Percentiles rank a stretch among this genome's conserved stretches.
These are phyloP conservation scores for Drosophila prostipennis DNA, from an alignment of 2,888 invertebrate genomes.

Conservation along the genomic window DNA sequence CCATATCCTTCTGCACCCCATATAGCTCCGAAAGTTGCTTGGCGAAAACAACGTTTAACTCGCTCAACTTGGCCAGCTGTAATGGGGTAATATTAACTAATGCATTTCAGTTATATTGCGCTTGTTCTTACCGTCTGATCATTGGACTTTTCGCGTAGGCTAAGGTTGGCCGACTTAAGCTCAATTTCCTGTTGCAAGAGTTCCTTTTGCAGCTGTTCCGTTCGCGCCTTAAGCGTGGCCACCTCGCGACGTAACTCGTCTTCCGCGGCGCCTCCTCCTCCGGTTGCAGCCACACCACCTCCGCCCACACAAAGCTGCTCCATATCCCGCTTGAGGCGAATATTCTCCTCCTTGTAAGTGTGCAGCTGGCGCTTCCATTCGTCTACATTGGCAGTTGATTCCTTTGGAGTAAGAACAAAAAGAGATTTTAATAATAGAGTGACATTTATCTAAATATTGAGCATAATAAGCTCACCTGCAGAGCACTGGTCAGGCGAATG, in stretches of 20 bases:
- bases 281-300: conserved; percentile 84
- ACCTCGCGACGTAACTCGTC: conserved; percentile 91
- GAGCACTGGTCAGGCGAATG: conserved; percentile 95
- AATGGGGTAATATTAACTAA: conserved; percentile 6
- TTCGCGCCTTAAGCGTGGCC: conserved; percentile 90
- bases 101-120: too few species aligned
- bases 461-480: conserved; percentile 87
- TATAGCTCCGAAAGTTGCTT: conserved; percentile 83
- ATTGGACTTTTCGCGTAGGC: conserved; percentile 85
- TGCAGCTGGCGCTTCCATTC: conserved; percentile 99
- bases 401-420: conserved; percentile 72
- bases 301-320: conserved; percentile 89
- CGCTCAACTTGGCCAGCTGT: conserved; percentile 82
- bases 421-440: too few species aligned
- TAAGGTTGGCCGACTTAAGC: conserved; percentile 86
- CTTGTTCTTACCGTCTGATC: conserved; percentile 89
- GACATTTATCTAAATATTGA: too few species aligned
- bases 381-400: conserved; percentile 98
- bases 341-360: conserved; percentile 95
- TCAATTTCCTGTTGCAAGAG: conserved; percentile 93
- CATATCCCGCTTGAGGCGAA: conserved; percentile 91
- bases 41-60: conserved; percentile 82
- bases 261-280: conserved; percentile 86
- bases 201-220: conserved; percentile 93
- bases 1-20: conserved; percentile 84